Base-by-base conservation (phyloP, 2,888 invertebrate species). In the Drosophila neonasuta region DNA sequence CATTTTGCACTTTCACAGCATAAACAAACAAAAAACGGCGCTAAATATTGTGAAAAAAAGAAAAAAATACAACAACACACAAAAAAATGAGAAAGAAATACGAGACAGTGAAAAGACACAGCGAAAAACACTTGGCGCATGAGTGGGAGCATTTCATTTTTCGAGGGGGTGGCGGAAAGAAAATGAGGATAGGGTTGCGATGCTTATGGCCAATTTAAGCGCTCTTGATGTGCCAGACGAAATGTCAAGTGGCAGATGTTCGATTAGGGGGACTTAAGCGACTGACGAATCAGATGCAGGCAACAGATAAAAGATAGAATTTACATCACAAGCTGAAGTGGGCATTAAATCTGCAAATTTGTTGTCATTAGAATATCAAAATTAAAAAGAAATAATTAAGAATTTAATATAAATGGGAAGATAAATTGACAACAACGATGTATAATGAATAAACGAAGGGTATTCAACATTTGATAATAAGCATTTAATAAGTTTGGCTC, bases 1-100 rank as follows among this genome's bases (percentile, higher is more conserved):
- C 89, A 88, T 87, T 89, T 85, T 85, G 81, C 88, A 88, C 86
- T 86, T 88, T 88, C 79, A 79, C 81, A 71, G 80, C 78, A 71
- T 83, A 88, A 87, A 84, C 88, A 82, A 83, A 82, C 79, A 73
- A 69, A 39, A 36, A 60, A 61, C 71, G 78, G 55, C 80, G 86
- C 78, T 81, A 81, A 86, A 82, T 75, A 86, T 86, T 80, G 84
- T 80, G 68, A 71, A 78, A 68, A 20, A 20, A 20, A 20, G 20
- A 29, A 57, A 56, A 11, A 15, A 61, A 24, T 20, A 6, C 24
- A 24, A 5, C 24, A 24, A 24, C 6, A 24, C 24, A 24, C 6
- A 24, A 15, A 15, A 15, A 24, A 24, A 24, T 24, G 41, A 50
- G 36, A 67, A 65, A 63, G 63, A 72, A 70, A 72, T 63, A 71